A percentile compares a stretch with the other conserved stretches of the same genome.
Conservation (phyloP, 1,140 invertebrate species). For the Tetramorium simillimum region DNA sequence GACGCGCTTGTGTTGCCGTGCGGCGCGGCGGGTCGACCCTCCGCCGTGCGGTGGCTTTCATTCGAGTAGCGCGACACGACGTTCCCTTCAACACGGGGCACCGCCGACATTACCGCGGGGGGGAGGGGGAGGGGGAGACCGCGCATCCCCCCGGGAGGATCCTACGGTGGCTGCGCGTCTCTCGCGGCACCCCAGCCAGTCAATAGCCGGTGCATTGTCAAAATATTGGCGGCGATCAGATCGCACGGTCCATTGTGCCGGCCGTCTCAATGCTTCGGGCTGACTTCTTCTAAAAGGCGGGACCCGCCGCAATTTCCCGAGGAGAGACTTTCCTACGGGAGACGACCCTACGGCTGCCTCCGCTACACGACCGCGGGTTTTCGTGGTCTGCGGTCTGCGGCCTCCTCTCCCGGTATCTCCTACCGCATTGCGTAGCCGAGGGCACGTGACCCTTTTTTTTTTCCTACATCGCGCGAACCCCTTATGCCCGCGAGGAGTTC, state of each 20-base stretch:
- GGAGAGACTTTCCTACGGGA: slow-evolving; percentile 57
- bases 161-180: slow-evolving; percentile 60
- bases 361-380: background rate
- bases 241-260: slow-evolving; percentile 73
- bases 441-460: slow-evolving; percentile 43
- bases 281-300: slow-evolving; percentile 77
- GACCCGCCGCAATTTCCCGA: slow-evolving; percentile 61
- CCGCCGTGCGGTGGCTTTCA: slow-evolving; percentile 64
- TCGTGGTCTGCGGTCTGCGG: slow-evolving; percentile 19
- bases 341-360: slow-evolving; percentile 49
- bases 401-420: slow-evolving; percentile 31
- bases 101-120: slow-evolving; percentile 28
- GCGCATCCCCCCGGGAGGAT: slow-evolving; percentile 59
- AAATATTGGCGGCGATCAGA: slow-evolving; percentile 84
- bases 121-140: background rate
- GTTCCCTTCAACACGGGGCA: slow-evolving; percentile 63
- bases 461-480: slow-evolving; percentile 13
- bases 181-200: slow-evolving; percentile 46
- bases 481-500: background rate
- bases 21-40: slow-evolving; percentile 67
- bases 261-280: slow-evolving; percentile 75
- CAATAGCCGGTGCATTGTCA: slow-evolving; percentile 84
- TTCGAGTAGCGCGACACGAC: slow-evolving; percentile 61
- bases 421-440: slow-evolving; percentile 40
- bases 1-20: slow-evolving; percentile 56